Evolutionary conservation across 2,888 invertebrate genomes (phyloP), one percentile per base, ranked within the genome.

Genomic region (Latrodectus elegans): DNA sequence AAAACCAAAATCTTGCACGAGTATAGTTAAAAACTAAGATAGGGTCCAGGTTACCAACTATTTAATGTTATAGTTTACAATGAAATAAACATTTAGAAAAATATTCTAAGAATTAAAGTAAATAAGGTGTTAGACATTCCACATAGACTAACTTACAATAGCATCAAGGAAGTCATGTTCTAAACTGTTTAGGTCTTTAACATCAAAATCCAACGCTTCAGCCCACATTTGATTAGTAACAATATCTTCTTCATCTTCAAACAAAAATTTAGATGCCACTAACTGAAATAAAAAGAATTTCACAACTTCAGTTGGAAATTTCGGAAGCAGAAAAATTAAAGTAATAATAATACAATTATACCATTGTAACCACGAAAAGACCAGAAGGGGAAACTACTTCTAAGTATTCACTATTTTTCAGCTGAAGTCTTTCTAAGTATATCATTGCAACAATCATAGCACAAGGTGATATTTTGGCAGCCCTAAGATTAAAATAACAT

Each of bases 171-270:
- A 98, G 91, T 97, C 95, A 88, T 95, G 94, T 94, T 99, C 99
- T 84, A 98, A 93, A 91, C 94, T 93, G 92, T 97, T 97, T 83
- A 99, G 94, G 90, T 95, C 94, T 84, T 94, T 94, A 49, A 95
- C 93, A 88, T 95, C 94, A 90, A 97, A 93, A 88, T 95, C 95
- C 15, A 96, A 96, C 68, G 97, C 96, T 89, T 94, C 94, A 15
- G 99, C 98, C 98, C 99, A 99, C 93, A 98, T 97, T 84, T 95
- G 95, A 91, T 97, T 95, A 92, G 96, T 95, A 89, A 97, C 96
- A 92, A 97, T 97, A 91, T 97, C 97, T 89, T 96, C 96, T 91
- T 97, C 96, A 91, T 97, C 96, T 91, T 98, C 97, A 92, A 98
- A 96, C 90, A 97, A 93, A 93, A 97, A 98, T 93, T 99, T 99